Conservation (phyloP, 2,113 vertebrate species). For the Papio anubis region DNA sequence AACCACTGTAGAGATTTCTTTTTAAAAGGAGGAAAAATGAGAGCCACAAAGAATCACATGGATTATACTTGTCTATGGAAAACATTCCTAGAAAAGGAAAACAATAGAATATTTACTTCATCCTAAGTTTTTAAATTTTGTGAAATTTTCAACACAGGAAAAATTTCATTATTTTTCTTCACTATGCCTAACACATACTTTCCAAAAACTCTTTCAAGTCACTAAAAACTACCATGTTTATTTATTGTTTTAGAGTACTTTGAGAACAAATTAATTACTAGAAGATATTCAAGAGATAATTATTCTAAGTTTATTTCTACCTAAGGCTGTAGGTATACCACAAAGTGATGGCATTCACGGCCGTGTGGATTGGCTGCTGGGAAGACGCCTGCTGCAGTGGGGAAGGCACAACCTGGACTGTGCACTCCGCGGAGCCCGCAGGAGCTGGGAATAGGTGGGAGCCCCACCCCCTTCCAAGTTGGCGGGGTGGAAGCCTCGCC, state of each 20-base stretch:
- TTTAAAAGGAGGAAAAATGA: not conserved
- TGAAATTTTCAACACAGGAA: not conserved
- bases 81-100: not conserved
- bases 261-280: not conserved
- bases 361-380: no score
- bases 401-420: no score
- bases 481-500: no score
- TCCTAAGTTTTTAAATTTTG: not conserved
- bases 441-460: no score
- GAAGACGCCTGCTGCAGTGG: no score
- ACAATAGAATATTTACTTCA: not conserved
- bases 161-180: not conserved
- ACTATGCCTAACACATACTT: not conserved
- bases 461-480: no score
- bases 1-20: not conserved
- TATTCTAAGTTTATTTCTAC: not conserved
- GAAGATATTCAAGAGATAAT: not conserved
- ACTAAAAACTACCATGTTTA: not conserved
- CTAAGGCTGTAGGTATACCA: not conserved
- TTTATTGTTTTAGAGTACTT: not conserved
- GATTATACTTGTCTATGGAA: not conserved
- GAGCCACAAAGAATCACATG: not conserved
- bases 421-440: no score
- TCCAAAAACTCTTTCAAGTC: not conserved
- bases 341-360: not conserved